Conservation (phyloP, 2,888 invertebrate species). For the Protophormia terraenovae region DNA sequence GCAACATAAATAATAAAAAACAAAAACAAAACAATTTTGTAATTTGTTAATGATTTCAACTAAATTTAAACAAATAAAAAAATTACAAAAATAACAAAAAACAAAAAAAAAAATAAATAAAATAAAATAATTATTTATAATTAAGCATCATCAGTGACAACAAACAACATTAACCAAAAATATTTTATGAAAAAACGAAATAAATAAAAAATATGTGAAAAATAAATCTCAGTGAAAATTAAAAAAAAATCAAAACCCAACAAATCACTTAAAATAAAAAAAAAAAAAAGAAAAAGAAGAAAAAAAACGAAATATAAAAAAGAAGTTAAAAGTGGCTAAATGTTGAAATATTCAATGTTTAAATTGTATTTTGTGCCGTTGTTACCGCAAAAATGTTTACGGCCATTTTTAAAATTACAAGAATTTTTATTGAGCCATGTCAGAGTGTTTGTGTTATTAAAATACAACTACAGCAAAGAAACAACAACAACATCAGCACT, state of each 20-base stretch:
- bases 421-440: conserved; percentile 65
- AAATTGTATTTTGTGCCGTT: conserved; percentile 64
- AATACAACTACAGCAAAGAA: conserved; percentile 63
- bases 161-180: conserved; percentile 1
- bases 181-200: not conserved
- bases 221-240: conserved; percentile 57
- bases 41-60: conserved; percentile 65
- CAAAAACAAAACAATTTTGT: conserved; percentile 50
- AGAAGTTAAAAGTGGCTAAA: conserved; percentile 63
- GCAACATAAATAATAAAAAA: not conserved
- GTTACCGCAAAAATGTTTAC: conserved; percentile 70
- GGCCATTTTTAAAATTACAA: conserved; percentile 67
- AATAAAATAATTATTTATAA: conserved; percentile 63
- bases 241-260: conserved; percentile 9
- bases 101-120: conserved; percentile 4
- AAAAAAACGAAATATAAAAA: conserved; percentile 59
- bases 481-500: conserved; percentile 58
- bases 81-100: too few species aligned
- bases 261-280: not conserved
- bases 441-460: conserved; percentile 64
- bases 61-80: too few species aligned
- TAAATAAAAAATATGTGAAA: conserved; percentile 37
- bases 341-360: conserved; percentile 66
- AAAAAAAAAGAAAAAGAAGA: not conserved
- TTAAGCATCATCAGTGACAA: conserved; percentile 45